phyloP scores from a whole-genome alignment of 2,888 invertebrate genomes.

The Calliphora vomitoria region DNA sequence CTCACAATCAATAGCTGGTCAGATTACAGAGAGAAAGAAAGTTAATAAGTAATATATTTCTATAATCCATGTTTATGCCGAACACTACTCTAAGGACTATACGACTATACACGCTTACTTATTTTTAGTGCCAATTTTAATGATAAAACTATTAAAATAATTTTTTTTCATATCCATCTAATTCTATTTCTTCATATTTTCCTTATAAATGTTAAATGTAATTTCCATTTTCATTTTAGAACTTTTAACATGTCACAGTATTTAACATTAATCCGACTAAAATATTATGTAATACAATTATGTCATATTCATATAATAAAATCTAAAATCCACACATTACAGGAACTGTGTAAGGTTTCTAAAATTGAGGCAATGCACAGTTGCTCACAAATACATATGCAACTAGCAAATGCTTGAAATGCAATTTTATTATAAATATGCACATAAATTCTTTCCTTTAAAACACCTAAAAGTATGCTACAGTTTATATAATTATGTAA shows the following conservation, averaged over 20 bases:
- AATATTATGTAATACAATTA: constrained; percentile 26
- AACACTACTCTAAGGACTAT: no score
- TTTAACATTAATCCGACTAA: constrained; percentile 25
- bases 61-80: no score
- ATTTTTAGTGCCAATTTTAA: not conserved
- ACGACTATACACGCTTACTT: not conserved
- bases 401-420: not conserved
- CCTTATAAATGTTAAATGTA: not conserved
- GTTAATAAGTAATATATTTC: no score
- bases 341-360: not conserved
- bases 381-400: not conserved
- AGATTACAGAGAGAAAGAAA: no score
- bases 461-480: not conserved
- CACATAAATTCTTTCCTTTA: not conserved
- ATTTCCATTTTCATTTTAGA: not conserved
- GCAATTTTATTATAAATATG: not conserved
- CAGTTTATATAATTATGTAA: not conserved
- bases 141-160: not conserved
- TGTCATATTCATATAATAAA: constrained; percentile 26
- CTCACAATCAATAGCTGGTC: no score
- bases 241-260: not conserved
- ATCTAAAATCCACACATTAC: constrained; percentile 14
- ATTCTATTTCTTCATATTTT: not conserved
- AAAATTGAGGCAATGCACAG: constrained; percentile 4
- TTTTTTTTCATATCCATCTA: not conserved